Evolutionary conservation across 2,888 invertebrate species (phyloP).

Genomic region (Scaptomyza reducta): DNA sequence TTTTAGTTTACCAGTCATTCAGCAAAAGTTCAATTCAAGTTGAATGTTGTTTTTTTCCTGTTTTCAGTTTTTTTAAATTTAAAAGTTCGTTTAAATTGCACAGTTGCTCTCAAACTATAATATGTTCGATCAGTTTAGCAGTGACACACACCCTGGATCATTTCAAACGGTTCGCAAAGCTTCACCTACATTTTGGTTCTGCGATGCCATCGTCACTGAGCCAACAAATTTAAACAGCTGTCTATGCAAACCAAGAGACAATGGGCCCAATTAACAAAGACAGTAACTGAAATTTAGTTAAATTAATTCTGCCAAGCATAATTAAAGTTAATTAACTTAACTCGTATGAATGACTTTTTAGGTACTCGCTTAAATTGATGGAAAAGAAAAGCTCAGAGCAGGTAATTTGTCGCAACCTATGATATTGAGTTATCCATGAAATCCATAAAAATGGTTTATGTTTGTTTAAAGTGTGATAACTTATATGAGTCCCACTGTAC

Average conservation of each 20-base stretch:
- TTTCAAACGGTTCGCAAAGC: slow-evolving; percentile 29
- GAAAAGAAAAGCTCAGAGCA: not conserved
- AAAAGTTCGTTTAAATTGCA: not conserved
- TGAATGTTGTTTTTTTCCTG: too few species aligned
- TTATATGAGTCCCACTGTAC: slow-evolving; percentile 29
- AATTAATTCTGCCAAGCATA: not conserved
- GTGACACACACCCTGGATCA: slow-evolving; percentile 1
- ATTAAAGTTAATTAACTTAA: not conserved
- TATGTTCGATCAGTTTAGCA: slow-evolving; percentile 30
- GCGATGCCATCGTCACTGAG: slow-evolving; percentile 12
- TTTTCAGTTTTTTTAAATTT: too few species aligned
- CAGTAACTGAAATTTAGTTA: not conserved
- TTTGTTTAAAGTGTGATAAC: not conserved
- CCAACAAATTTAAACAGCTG: slow-evolving; percentile 8
- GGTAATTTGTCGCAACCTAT: not conserved
- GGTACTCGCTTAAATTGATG: not conserved
- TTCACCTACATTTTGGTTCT: slow-evolving; percentile 38
- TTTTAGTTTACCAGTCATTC: too few species aligned
- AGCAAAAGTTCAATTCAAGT: too few species aligned
- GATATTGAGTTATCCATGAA: not conserved
- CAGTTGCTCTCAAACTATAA: not conserved
- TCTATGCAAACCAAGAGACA: not conserved
- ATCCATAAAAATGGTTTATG: not conserved
- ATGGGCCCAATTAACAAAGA: not conserved
- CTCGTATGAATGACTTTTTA: not conserved